Percentiles rank a stretch among this genome's conserved stretches.
Conservation (phyloP, 92 coral and sea anemone genomes). For the Umimayanthus kanabou region DNA sequence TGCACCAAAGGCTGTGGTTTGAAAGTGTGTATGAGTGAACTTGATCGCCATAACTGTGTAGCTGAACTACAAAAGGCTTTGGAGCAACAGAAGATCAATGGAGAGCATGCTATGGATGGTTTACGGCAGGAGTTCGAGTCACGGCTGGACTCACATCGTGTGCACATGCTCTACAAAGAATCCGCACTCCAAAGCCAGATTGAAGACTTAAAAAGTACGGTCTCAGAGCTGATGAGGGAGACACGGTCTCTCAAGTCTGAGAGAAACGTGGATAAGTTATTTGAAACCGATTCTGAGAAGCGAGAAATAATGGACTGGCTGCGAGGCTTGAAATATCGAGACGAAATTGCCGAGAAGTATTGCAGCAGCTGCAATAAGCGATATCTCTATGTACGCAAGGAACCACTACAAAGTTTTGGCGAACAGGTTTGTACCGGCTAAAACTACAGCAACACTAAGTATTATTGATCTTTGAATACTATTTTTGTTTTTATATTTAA, state of each 20-base stretch:
- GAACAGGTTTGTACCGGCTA: conserved; percentile 61
- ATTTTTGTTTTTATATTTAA: neutral
- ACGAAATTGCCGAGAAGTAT: conserved; percentile 79
- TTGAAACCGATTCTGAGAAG: conserved; percentile 64
- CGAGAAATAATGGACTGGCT: conserved; percentile 78
- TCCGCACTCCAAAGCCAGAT: conserved; percentile 84
- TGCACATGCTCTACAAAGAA: conserved; percentile 88
- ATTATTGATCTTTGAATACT: neutral
- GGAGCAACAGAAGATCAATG: conserved; percentile 61
- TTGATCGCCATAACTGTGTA: conserved; percentile 78
- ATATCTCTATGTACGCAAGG: conserved; percentile 79
- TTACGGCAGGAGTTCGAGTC: conserved; percentile 71
- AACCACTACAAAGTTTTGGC: conserved; percentile 74
- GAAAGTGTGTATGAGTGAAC: conserved; percentile 74
- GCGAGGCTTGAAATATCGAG: conserved; percentile 81
- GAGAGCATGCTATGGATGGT: conserved; percentile 50
- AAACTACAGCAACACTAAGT: neutral
- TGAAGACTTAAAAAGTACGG: conserved; percentile 69
- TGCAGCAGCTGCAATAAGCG: conserved; percentile 85
- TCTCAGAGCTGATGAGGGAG: conserved; percentile 72
- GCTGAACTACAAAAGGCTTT: conserved; percentile 72
- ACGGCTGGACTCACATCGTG: conserved; percentile 81
- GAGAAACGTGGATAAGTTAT: conserved; percentile 57
- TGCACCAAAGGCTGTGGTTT: conserved; percentile 81
- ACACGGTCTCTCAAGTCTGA: conserved; percentile 61